These are phyloP conservation scores for Anas acuta DNA, from an alignment of 2,797 vertebrate species.

Conservation along the genomic window DNA sequence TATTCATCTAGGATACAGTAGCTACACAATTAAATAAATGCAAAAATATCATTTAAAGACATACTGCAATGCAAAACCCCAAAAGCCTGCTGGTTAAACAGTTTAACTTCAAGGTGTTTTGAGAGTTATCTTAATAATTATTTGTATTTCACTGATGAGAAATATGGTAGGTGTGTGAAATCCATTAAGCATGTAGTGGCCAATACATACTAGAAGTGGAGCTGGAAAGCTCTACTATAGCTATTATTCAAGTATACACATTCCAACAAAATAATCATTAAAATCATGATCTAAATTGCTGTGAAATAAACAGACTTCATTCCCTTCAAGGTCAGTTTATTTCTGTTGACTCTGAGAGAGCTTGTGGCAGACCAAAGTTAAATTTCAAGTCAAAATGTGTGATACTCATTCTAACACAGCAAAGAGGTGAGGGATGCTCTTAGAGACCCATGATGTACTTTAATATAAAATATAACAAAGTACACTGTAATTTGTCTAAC, in stretches of 20 bases:
- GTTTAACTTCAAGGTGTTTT: neutral
- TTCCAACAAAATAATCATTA: constrained; percentile 9
- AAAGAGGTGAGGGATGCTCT: neutral
- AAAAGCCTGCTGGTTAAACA: neutral
- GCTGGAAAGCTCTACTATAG: neutral
- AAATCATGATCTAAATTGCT: neutral
- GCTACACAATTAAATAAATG: neutral
- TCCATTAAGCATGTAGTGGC: neutral
- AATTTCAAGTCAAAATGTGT: neutral
- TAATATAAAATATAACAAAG: neutral
- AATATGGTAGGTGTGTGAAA: neutral
- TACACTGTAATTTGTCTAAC: neutral
- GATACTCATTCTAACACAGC: neutral
- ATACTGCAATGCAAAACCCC: neutral
- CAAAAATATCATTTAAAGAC: neutral
- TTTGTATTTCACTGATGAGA: neutral
- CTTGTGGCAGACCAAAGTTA: neutral
- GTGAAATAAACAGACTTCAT: constrained; percentile 12
- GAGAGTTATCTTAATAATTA: neutral
- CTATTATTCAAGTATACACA: neutral
- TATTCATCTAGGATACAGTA: neutral
- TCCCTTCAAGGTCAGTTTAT: neutral
- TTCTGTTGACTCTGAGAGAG: neutral
- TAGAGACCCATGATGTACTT: neutral
- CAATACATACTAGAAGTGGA: neutral